Base-by-base conservation (phyloP, 2,113 vertebrate species). In the Vimba vimba region DNA sequence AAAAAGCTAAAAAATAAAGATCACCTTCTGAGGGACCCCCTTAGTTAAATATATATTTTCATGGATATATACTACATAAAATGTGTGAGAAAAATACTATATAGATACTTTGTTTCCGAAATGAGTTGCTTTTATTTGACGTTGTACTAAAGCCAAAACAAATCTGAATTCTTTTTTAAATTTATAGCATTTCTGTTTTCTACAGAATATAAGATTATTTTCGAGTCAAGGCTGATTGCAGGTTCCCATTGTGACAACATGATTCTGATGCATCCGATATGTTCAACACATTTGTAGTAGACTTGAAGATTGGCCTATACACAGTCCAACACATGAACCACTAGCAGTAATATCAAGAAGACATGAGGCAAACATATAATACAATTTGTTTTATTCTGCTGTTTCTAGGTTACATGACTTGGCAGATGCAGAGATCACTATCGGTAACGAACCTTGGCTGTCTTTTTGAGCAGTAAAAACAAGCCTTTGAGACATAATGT, bases 351-450 rank as follows among this genome's bases (percentile, higher is more conserved):
- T 15, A 75, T 47, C 15, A 25, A 33, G n/a, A 8, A 57, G 45
- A 83, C 23, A 1, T 25, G 69, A 86, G 68, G 17, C 36, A 36
- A 19, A 55, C 85, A 83, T 80, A 90, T 88, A 91, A 89, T 93
- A 91, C 88, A 92, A 86, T 92, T 57, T 8, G 64, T 91, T 93
- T 89, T 94, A 93, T 94, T 90, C 84, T 68, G 89, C 77, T 90
- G 89, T 90, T 80, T 90, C 89, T 91, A 91, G 88, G 88, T 93
- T 90, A 93, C 91, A 92, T 88, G 79, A 90, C 86, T 92, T 90
- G 87, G 90, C 89, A 92, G 90, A 92, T 88, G 89, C 85, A 85
- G 90, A 91, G 89, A 78, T 15, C 79, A 85, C 71, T 50, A 80
- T 57, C 69, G 2, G n/a, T 52, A 69, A 69, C 36, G 8, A 50